Conservation (phyloP, 2,888 invertebrate species). For the Lithophane ornitopus region DNA sequence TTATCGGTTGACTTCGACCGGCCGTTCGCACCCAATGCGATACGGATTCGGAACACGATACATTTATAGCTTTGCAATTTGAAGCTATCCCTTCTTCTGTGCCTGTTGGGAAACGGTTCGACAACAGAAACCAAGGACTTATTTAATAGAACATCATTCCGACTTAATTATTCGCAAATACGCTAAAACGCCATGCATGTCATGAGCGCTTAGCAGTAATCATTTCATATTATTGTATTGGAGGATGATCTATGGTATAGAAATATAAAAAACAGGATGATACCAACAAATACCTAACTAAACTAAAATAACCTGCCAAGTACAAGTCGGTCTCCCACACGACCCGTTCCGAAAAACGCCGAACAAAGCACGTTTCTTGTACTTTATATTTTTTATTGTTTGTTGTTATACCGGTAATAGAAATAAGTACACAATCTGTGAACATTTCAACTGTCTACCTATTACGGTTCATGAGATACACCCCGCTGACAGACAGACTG, state of each 20-base stretch:
- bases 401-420: too few species aligned
- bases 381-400: too few species aligned
- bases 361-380: too few species aligned
- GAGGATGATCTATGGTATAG: too few species aligned
- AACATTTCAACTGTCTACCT: too few species aligned
- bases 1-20: conserved; percentile 47
- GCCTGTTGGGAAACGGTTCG: conserved; percentile 9
- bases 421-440: too few species aligned
- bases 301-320: background rate
- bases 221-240: background rate
- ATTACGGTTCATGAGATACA: too few species aligned
- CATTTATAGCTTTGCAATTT: conserved; percentile 58
- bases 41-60: conserved; percentile 48
- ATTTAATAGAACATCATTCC: background rate
- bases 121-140: background rate
- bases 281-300: background rate
- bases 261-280: too few species aligned
- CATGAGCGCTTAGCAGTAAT: background rate
- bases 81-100: conserved; percentile 34
- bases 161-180: background rate
- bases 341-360: too few species aligned
- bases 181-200: background rate
- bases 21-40: conserved; percentile 43
- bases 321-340: too few species aligned
- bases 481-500: too few species aligned